Base-by-base conservation (phyloP, 2,797 vertebrate species). In the Zenarchopterus dispar region DNA sequence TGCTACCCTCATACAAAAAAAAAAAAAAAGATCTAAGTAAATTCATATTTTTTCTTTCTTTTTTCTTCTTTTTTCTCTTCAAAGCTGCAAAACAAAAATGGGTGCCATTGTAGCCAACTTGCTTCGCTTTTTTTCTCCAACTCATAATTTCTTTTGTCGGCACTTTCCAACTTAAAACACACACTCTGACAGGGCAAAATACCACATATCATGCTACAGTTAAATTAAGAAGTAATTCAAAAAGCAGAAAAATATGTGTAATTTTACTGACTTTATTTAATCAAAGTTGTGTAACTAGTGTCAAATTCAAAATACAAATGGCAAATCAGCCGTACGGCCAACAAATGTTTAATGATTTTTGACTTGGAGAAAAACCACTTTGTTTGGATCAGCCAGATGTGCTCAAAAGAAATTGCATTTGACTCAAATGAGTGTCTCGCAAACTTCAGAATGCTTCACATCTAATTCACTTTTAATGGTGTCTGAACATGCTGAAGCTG, bases 171-270 rank as follows among this genome's bases (percentile, higher is more conserved):
- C 22, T 41, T 8, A 23, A 71, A 50, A 60, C 11, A 55, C 81
- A 24, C 33, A 84, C 8, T 67, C 72, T 0, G 81, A 85, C 22
- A 92, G 91, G 92, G 82, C 89, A 70, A 92, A 87, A 50, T 84
- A 85, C 64, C 86, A 93, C 33, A 82, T 92, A 52, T 89, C 86
- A 0, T 71, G 75, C 73, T 91, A 89, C 10, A 62, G 68, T 52
- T 80, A 78, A 18, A 79, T 47, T 43, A 84, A 66, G 56, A 82
- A 77, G 49, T 81, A 21, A 74, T 28, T 39, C 17, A 54, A 19
- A 13, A 23, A 31, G 28, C 18, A 51, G 16, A 2, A 11, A n/a
- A 31, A 5, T 43, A 22, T 44, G 8, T 6, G 5, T 24, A 4
- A 13, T 15, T 61, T 8, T 51, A 4, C 21, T 8, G n/a, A 2